A percentile compares a stretch with the other conserved stretches of the same genome.
Evolutionary conservation across 2,888 invertebrate genomes (phyloP).

Genomic region (Camponotus fellah): DNA sequence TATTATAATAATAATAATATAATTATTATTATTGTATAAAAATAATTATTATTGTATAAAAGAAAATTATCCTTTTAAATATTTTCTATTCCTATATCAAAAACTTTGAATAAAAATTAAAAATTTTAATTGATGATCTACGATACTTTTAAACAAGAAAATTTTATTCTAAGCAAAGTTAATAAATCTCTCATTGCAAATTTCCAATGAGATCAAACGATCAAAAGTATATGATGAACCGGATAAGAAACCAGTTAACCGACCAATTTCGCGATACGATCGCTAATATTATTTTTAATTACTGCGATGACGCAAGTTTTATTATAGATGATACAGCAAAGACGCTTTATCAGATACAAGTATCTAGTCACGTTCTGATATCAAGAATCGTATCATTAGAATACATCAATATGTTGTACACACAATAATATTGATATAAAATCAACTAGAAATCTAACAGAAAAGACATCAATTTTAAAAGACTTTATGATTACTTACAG

Average conservation of each 20-base stretch:
- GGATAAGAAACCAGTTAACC: constrained; percentile 22
- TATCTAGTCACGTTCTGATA: constrained; percentile 49
- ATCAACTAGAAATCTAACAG: neutral
- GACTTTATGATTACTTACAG: neutral
- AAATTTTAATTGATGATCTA: neutral
- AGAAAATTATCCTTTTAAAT: neutral
- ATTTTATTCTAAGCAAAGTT: neutral
- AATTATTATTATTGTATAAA: too few relatives aligned
- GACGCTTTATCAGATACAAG: constrained; percentile 30
- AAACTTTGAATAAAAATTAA: neutral
- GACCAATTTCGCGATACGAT: constrained; percentile 36
- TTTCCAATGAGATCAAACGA: constrained; percentile 11
- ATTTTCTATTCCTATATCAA: neutral
- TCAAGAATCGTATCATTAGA: constrained; percentile 44
- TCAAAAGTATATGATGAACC: neutral
- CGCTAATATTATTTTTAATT: constrained; percentile 57
- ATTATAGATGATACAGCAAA: constrained; percentile 41
- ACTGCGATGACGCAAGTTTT: constrained; percentile 36
- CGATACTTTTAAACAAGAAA: neutral
- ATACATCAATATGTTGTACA: constrained; percentile 9
- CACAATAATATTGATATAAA: neutral
- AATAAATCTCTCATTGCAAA: neutral
- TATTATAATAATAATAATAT: too few relatives aligned
- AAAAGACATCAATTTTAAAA: neutral
- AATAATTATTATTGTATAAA: neutral